Base-by-base conservation (phyloP, 2,888 invertebrate species). In the Clivina fossor region DNA sequence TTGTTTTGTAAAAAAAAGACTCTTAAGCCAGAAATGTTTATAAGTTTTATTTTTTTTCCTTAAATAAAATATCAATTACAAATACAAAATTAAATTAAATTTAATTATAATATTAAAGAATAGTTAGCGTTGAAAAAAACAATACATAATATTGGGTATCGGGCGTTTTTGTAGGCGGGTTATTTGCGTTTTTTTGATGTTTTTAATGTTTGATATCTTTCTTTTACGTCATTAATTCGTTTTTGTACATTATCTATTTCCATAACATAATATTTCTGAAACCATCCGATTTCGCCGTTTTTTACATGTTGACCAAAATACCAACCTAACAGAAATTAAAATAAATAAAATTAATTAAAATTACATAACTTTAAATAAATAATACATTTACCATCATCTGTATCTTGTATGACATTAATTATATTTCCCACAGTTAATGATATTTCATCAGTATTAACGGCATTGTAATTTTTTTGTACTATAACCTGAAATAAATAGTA, bases 391-490 rank as follows among this genome's bases (percentile, higher is more conserved):
- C 51, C 43, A 43, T 51, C 43, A 2, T 43, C 26, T 7, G 22
- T 33, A 24, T 32, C 33, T 3, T 35, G 30, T 5, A 40, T 15
- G 7, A 53, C 35, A n/a, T 35, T 24, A 3, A 44, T 24, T 24
- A 18, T 19, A 24, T 53, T 26, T 7, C 26, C 19, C 5, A 44
- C 22, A 13, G 5, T 24, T 26, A 44, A 35, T 9, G 9, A 26
- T 3, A 53, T 44, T 44, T 53, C 53, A 11, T 53, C 53, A 1
- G 35, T 15, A n/a, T 53, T 35, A 9, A 35, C n/a, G 2, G 53
- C 26, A n/a, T 24, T 26, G 13, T 44, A 53, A 44, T 53, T 53
- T 1, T 22, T 2, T 53, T 44, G 35, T 2, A 35, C 53, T 18
- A 53, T 37, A 1, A 53, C 37, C 53, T 53, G 5, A 11, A 33